Conservation (phyloP, 92 coral and sea anemone species). For the Bergia sp. region DNA sequence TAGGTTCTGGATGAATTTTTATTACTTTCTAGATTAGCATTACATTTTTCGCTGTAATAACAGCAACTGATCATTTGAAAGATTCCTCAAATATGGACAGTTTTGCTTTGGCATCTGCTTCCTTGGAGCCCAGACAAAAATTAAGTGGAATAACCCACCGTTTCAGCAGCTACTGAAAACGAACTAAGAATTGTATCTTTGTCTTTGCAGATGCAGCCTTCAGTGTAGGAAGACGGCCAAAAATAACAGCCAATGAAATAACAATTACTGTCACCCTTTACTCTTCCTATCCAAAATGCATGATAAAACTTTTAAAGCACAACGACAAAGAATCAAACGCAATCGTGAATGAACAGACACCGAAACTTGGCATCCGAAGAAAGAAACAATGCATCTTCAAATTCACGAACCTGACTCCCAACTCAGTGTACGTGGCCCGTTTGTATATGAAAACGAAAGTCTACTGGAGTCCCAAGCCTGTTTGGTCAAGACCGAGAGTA, state of each 20-base stretch:
- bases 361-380: background rate
- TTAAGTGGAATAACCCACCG: background rate
- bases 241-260: background rate
- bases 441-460: constrained; percentile 18
- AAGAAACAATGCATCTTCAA: constrained; percentile 3
- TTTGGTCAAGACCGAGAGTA: background rate
- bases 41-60: no score
- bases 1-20: no score
- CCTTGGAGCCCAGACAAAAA: no score
- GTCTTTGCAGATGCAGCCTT: background rate
- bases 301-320: constrained; percentile 1
- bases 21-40: no score
- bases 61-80: no score
- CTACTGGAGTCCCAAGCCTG: background rate
- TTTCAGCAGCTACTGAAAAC: background rate
- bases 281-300: background rate
- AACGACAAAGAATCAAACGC: background rate
- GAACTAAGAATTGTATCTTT: background rate
- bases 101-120: no score
- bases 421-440: background rate
- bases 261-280: constrained; percentile 9
- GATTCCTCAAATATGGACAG: no score
- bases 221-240: background rate
- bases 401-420: background rate
- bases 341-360: background rate